Base-by-base conservation (phyloP, 2,888 invertebrate species). In the Phalera bucephala region DNA sequence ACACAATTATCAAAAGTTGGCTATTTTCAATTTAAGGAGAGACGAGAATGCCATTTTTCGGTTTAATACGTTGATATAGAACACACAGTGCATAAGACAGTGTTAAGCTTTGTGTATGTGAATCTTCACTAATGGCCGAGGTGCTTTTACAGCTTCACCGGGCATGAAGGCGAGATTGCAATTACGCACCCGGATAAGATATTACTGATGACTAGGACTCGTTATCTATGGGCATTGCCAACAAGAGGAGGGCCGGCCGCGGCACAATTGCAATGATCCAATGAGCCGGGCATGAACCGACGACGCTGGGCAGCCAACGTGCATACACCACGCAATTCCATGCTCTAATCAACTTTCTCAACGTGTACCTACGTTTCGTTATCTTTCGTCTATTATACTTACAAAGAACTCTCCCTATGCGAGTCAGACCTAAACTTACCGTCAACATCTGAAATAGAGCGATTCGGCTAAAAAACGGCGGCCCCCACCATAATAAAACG, bases 361-460 rank as follows among this genome's bases (percentile, higher is more conserved):
- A 55, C 53, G 64, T 60, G 69, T 75, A 75, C 78, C 72, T 74
- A 76, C 72, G 51, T 55, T 38, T 17, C 31, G 37, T 35, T 36
- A 40, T 52, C 52, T 62, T 53, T 54, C 57, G 52, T 60, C 53
- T 45, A 59, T 27, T 32, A 64, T 76, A 77, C 78, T 78, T 72
- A 78, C 80, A 67, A 72, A 51, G 48, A 57, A 57, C 50, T 60
- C 64, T 62, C 67, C 76, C 80, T 78, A 80, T 66, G 70, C 68
- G 72, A 66, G 69, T 72, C 75, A 71, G 76, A 82, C 79, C 86
- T 85, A 83, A 60, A 88, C 89, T 88, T 88, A 89, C 89, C 88
- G 89, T 88, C 80, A 89, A 85, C 87, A 88, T 89, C 89, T 88
- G 88, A 85, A 88, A 89, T 83, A 87, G 86, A 88, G 81, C 77